These are phyloP conservation scores for Potamarius usumacintae DNA, from an alignment of 2,113 vertebrate species.

Conservation along the genomic window DNA sequence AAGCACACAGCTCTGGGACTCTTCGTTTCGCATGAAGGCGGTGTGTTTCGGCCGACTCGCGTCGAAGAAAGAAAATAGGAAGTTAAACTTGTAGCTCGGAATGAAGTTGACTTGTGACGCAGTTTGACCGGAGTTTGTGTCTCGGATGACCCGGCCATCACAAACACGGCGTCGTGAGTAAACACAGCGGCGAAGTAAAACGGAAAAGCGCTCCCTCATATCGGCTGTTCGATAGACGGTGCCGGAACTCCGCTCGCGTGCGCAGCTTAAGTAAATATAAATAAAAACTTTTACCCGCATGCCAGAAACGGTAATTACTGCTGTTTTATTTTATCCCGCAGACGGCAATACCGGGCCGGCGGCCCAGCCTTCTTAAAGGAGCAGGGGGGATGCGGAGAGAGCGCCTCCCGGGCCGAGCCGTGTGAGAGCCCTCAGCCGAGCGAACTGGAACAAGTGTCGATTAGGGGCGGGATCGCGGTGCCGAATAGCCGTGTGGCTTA, in stretches of 20 bases:
- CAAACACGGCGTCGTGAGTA: background rate
- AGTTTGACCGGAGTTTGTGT: conserved; percentile 59
- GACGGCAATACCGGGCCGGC: conserved; percentile 77
- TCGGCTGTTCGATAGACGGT: background rate
- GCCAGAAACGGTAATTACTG: conserved; percentile 44
- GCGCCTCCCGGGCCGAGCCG: conserved; percentile 65
- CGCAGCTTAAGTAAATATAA: background rate
- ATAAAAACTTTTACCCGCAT: background rate
- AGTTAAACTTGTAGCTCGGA: conserved; percentile 45
- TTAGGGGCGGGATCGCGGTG: conserved; percentile 71
- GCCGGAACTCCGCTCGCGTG: background rate
- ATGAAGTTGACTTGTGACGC: conserved; percentile 78
- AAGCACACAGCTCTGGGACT: background rate
- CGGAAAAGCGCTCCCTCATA: background rate
- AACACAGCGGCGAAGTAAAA: background rate
- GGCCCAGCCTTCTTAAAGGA: conserved; percentile 76
- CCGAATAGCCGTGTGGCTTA: conserved; percentile 77
- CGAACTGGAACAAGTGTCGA: conserved; percentile 66
- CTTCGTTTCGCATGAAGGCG: background rate
- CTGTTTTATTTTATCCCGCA: conserved; percentile 73
- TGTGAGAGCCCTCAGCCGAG: conserved; percentile 67
- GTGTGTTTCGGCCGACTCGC: conserved; percentile 18
- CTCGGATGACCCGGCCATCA: conserved; percentile 17
- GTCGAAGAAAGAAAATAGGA: conserved; percentile 55
- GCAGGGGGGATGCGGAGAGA: conserved; percentile 69